phyloP scores from a whole-genome alignment of 1,140 invertebrate genomes.

The Caenorhabditis elegans region DNA sequence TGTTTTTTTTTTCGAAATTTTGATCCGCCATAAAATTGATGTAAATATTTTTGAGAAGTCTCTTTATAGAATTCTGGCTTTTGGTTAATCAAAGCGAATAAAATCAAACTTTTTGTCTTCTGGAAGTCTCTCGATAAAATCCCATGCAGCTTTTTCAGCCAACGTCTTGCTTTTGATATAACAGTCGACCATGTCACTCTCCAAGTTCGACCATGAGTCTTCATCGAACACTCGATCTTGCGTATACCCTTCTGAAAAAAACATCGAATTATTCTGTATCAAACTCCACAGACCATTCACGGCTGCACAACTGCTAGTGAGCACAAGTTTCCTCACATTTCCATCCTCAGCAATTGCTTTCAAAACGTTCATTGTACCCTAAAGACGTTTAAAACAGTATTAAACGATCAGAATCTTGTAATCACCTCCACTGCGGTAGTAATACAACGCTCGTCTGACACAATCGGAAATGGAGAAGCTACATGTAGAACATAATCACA shows the following conservation, averaged over 20 bases:
- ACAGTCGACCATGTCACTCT: slow-evolving; percentile 61
- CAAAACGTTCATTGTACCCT: slow-evolving; percentile 71
- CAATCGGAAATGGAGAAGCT: slow-evolving; percentile 71
- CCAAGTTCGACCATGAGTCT: slow-evolving; percentile 70
- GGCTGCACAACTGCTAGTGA: slow-evolving; percentile 71
- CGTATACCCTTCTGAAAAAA: slow-evolving; percentile 60
- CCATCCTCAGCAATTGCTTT: slow-evolving; percentile 69
- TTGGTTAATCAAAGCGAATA: too few species aligned
- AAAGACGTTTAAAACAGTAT: slow-evolving; percentile 60
- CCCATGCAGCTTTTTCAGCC: slow-evolving; percentile 72
- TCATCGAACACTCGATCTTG: slow-evolving; percentile 69
- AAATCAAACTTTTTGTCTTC: not conserved
- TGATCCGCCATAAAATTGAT: too few species aligned
- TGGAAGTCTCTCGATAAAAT: slow-evolving; percentile 66
- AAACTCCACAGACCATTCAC: slow-evolving; percentile 67
- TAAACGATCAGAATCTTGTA: slow-evolving; percentile 42
- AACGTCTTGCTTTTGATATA: slow-evolving; percentile 71
- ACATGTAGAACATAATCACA: slow-evolving; percentile 71
- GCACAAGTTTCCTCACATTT: slow-evolving; percentile 71
- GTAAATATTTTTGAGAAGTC: too few species aligned
- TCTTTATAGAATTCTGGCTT: too few species aligned
- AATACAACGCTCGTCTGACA: slow-evolving; percentile 68
- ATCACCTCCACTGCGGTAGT: slow-evolving; percentile 72
- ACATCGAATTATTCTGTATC: not conserved
- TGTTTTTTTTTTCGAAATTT: too few species aligned